Percentiles rank a stretch among this genome's conserved stretches.
Conservation (phyloP, 1,140 invertebrate species). For the Sycophaga agraensis region DNA sequence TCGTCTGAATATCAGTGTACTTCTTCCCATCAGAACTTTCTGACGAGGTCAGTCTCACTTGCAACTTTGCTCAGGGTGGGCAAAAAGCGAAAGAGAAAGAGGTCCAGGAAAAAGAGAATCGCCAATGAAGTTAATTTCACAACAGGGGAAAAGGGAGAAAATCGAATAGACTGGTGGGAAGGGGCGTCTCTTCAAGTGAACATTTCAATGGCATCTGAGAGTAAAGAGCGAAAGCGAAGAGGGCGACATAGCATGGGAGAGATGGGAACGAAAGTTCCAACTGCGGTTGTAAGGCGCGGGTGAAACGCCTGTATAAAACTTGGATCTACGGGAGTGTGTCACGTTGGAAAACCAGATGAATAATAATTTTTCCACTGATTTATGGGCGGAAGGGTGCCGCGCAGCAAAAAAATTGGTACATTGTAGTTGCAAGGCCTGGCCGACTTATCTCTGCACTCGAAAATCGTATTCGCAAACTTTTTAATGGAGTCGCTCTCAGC, state of each 20-base stretch:
- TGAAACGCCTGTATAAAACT: no score
- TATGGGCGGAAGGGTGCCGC: not conserved
- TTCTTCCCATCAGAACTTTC: constrained; percentile 4
- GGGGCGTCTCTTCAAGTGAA: not conserved
- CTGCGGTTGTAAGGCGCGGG: constrained; percentile 12
- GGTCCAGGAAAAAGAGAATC: not conserved
- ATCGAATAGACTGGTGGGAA: no score
- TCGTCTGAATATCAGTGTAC: no score
- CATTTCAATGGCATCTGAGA: constrained; percentile 4
- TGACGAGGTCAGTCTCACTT: not conserved
- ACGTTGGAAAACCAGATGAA: not conserved
- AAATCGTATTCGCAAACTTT: constrained; percentile 16
- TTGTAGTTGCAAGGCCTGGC: constrained; percentile 7
- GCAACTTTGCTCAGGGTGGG: not conserved
- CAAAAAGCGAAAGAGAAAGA: not conserved
- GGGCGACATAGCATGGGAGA: no score
- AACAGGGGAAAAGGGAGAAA: not conserved
- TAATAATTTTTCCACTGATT: not conserved
- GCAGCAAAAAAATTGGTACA: constrained; percentile 1
- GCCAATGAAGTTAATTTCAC: constrained; percentile 6
- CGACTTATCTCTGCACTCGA: constrained; percentile 11
- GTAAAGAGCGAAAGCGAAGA: not conserved
- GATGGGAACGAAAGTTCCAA: constrained; percentile 10
- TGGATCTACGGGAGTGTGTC: not conserved
- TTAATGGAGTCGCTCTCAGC: constrained; percentile 14